Conservation (phyloP, 1,140 invertebrate species). For the Cephus cinctus region DNA sequence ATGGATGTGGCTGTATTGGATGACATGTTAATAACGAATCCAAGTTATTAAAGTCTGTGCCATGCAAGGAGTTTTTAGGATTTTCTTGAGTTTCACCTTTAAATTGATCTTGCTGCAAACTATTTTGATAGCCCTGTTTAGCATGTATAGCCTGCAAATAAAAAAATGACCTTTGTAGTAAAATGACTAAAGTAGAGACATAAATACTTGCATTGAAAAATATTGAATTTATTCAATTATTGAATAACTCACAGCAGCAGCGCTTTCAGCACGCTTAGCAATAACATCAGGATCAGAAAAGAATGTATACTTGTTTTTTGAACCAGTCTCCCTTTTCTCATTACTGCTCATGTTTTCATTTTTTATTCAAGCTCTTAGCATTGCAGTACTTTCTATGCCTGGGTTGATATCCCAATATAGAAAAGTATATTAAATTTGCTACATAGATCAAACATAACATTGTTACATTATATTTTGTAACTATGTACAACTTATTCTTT, state of each 20-base stretch:
- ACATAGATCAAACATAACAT: neutral
- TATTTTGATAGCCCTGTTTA: slow-evolving; percentile 10
- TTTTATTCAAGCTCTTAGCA: neutral
- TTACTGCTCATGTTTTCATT: slow-evolving; percentile 37
- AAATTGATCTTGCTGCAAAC: slow-evolving; percentile 24
- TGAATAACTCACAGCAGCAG: slow-evolving; percentile 34
- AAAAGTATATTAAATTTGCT: neutral
- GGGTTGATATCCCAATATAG: neutral
- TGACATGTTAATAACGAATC: slow-evolving; percentile 34
- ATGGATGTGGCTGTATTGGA: slow-evolving; percentile 45
- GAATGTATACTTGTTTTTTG: slow-evolving; percentile 43
- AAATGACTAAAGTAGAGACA: neutral
- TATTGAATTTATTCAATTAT: neutral
- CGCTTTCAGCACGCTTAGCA: slow-evolving; percentile 31
- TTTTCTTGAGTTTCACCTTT: slow-evolving; percentile 20
- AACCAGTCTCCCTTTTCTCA: slow-evolving; percentile 28
- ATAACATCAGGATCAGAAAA: slow-evolving; percentile 40
- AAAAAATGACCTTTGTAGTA: slow-evolving; percentile 3
- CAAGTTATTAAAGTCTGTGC: slow-evolving; percentile 24
- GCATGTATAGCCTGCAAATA: slow-evolving; percentile 17
- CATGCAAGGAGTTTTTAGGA: neutral
- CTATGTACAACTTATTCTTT: neutral
- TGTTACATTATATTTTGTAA: neutral
- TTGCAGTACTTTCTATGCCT: neutral
- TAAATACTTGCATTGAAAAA: no score